Evolutionary conservation across 2,888 invertebrate species (phyloP), one percentile per base, ranked within the genome.

Genomic region (Thera britannica): DNA sequence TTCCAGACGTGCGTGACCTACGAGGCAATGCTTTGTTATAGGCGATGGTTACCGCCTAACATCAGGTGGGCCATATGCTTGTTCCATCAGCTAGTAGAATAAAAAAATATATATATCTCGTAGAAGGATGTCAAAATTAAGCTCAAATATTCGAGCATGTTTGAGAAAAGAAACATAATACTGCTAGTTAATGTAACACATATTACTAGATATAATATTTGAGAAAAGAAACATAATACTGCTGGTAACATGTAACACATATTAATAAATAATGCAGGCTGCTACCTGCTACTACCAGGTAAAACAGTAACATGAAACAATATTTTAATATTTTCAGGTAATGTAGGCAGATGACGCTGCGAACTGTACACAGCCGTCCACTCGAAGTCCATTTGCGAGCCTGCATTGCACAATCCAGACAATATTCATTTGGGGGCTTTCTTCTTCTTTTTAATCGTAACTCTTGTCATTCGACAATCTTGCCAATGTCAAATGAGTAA

Each of bases 301-400:
- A 38, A 6, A 38, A 38, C 6, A 5, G 6, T 7, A 44, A 44
- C 5, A 52, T 23, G 23, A 34, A 34, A 38, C 12, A 6, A 44
- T 56, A n/a, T 9, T 46, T 61, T 12, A 7, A 34, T 34, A 2
- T 9, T 85, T 87, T 0, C 85, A 92, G 92, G 92, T 93, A 79
- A 93, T 93, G 93, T 93, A 92, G 83, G 65, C 64, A 68, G 76
- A 62, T 71, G 63, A 75, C 75, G 73, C 64, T 70, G 65, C 72
- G 65, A 72, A 65, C 68, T 67, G 72, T 74, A 75, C 79, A 69
- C 84, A 84, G 84, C 92, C 92, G 93, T 92, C 92, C 92, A 90
- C 79, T 77, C 81, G 79, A 83, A 78, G 83, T 84, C 84, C 83
- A 84, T 82, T 79, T 67, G 69, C 72, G 75, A 72, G 70, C 70